Evolutionary conservation across 2,113 vertebrate species (phyloP).

Genomic region (Myrmophylax atrothorax): DNA sequence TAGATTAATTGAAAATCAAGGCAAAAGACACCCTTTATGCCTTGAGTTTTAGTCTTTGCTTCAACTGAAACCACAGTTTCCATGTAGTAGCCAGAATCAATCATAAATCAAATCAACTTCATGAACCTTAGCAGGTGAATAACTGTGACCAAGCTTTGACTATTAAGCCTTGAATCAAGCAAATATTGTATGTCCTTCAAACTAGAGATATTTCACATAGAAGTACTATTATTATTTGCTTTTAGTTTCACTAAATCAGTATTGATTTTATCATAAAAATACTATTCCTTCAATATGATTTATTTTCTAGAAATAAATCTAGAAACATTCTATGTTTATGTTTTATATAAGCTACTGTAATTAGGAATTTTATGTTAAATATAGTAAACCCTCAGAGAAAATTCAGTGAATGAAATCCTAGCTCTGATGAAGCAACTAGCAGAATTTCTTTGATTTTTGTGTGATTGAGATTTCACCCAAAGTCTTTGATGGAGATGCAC

Average conservation of each 20-base stretch:
- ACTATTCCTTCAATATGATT: background rate
- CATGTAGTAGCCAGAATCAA: background rate
- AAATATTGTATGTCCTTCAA: background rate
- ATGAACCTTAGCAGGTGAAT: background rate
- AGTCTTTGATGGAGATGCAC: background rate
- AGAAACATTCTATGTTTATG: background rate
- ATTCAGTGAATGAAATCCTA: background rate
- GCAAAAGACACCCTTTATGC: background rate
- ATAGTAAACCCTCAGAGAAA: background rate
- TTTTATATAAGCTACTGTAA: background rate
- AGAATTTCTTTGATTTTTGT: background rate
- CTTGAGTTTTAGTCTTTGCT: background rate
- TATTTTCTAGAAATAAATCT: background rate
- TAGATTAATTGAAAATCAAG: background rate
- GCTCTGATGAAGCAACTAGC: background rate
- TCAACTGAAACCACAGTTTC: background rate
- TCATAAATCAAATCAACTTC: background rate
- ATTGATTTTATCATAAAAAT: background rate
- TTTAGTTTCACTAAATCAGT: background rate
- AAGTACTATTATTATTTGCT: background rate
- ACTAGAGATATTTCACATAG: background rate
- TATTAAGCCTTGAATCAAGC: slow-evolving; percentile 11
- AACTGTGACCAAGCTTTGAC: background rate
- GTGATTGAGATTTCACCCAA: background rate
- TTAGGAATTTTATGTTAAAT: background rate